Base-by-base conservation (phyloP, 1,140 invertebrate species). In the Drosophila micromelanica region DNA sequence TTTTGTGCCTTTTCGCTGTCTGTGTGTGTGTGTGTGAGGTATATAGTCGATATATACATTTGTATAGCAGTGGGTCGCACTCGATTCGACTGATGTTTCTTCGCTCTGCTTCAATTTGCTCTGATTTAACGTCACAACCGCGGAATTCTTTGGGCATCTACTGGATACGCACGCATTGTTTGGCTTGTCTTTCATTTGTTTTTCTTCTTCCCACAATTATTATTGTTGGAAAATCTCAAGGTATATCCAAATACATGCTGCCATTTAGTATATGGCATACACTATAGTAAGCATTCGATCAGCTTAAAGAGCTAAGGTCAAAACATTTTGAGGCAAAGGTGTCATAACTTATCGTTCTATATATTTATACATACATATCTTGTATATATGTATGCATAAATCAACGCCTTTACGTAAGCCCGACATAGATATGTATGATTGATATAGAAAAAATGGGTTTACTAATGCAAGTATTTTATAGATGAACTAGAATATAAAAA, bases 91-190 rank as follows among this genome's bases (percentile, higher is more conserved):
- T 69, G 80, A 82, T 68, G 45, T 85, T 79, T 40, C 38, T 40
- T n/a, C 49, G 13, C 61, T 71, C n/a, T 27, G 5, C 45, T 52
- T 65, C 56, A 30, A 45, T 45, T 52, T 38, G 42, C 74, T 86
- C 78, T 71, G 69, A 89, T 80, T 90, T 84, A 87, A 90, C 84
- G 84, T 89, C 84, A 89, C 85, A 89, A 78, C 65, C 80, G 60
- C 69, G 85, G 84, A 89, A 89, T 89, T 67, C 62, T 76, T 73
- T 60, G 61, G 30, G 60, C 56, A 52, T 61, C 67, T 32, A 38
- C 54, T 72, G 78, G 73, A 80, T 81, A 59, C 49, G 45, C 51
- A 70, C 55, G 70, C 75, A 81, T 81, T 81, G 78, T 81, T 82
- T 80, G 55, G 63, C 46, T 77, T 68, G 62, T 46, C 70, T 73